Base-by-base conservation (phyloP, 92 coral and sea anemone genomes). In the Siderastrea radians region DNA sequence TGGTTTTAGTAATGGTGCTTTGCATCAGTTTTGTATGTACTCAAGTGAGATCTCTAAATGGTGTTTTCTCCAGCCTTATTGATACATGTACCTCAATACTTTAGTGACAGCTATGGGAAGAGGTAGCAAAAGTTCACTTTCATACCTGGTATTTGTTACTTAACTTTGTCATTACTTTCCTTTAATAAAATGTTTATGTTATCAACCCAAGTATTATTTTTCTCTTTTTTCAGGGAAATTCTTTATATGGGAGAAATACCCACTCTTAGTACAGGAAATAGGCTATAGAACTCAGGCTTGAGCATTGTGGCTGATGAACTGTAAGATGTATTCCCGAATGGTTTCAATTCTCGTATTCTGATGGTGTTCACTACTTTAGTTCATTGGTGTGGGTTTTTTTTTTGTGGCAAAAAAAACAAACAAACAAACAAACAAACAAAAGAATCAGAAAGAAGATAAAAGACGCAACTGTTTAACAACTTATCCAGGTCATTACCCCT, bases 221-320 rank as follows among this genome's bases (percentile, higher is more conserved):
- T 52, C 57, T 52, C 1, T 64, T 64, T 64, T 64, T 64, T 52
- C 69, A 64, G 69, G 69, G 69, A 64, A 64, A 64, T 64, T 64
- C 69, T 14, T 7, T 4, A 7, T 64, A 64, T 64, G 69, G 69
- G 69, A 64, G n/a, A 64, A 64, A 7, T 64, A 64, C 69, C n/a
- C 11, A 64, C 69, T 64, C 69, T 64, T 9, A 52, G 5, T 4
- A 26, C 44, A 64, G 44, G 57, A 52, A 52, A 5, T 64, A 64
- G n/a, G 69, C 69, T 64, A 64, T 64, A 26, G 69, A 64, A 64
- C 69, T 64, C 69, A 64, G 69, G n/a, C 69, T 64, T 64, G 69
- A 64, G 69, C 69, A 64, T 64, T 64, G 69, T 64, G 69, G 69
- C 69, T 64, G 69, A 64, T 64, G 69, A 64, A 1, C 69, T 64